Percentiles rank a stretch among this genome's conserved stretches.
Conservation (phyloP, 2,888 invertebrate species). For the Agrochola lychnidis region DNA sequence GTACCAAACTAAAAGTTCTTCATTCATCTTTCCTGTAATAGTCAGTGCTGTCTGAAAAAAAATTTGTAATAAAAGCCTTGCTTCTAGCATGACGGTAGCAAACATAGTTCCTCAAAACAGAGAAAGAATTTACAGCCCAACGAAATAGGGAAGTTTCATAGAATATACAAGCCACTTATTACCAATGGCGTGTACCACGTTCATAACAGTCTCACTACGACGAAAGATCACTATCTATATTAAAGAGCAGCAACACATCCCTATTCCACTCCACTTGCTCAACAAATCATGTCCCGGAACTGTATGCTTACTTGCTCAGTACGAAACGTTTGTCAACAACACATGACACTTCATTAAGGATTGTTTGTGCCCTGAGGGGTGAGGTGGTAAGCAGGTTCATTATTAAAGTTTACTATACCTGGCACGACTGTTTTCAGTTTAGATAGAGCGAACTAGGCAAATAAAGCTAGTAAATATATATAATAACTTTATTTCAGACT, state of each 20-base stretch:
- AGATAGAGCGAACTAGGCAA: slow-evolving; percentile 5
- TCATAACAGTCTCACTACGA: neutral
- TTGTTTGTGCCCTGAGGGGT: slow-evolving; percentile 26
- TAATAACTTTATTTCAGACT: too few relatives aligned
- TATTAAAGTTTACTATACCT: slow-evolving; percentile 35
- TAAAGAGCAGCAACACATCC: slow-evolving; percentile 9
- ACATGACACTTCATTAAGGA: slow-evolving; percentile 45
- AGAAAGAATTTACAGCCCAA: neutral
- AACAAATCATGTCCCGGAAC: slow-evolving; percentile 44
- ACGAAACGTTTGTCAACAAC: slow-evolving; percentile 47
- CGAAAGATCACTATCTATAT: slow-evolving; percentile 43
- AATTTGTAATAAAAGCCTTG: neutral
- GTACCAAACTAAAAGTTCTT: neutral
- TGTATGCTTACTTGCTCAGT: slow-evolving; percentile 17
- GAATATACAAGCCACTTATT: neutral
- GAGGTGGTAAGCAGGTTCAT: slow-evolving; percentile 29
- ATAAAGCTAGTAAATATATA: too few relatives aligned
- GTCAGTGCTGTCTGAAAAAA: neutral
- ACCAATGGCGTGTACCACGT: neutral
- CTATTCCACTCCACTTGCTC: slow-evolving; percentile 19
- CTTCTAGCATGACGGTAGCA: neutral
- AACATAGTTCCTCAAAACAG: neutral
- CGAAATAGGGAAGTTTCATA: neutral
- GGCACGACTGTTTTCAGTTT: slow-evolving; percentile 16
- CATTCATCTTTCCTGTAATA: neutral